Percentiles rank a stretch among this genome's conserved stretches.
Evolutionary conservation across 2,888 invertebrate genomes (phyloP).

Genomic region (Tachina grossa): DNA sequence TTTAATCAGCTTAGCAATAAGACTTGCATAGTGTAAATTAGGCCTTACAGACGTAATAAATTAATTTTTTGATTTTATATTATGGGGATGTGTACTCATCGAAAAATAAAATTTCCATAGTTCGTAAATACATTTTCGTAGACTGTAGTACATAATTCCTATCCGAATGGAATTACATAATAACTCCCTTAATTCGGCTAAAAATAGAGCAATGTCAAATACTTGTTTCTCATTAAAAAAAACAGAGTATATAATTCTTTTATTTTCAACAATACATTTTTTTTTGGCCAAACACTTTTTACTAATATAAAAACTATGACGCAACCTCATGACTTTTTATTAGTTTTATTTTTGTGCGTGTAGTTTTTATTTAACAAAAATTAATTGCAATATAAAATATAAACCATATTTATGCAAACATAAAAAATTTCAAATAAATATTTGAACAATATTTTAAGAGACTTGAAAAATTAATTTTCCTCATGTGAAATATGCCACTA

Average conservation of each 20-base stretch:
- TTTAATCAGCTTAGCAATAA: too few relatives aligned
- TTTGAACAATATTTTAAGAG: background rate
- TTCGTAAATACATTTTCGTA: too few relatives aligned
- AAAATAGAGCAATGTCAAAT: too few relatives aligned
- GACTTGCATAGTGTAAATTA: too few relatives aligned
- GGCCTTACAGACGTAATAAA: too few relatives aligned
- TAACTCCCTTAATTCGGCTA: too few relatives aligned
- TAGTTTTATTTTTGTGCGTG: constrained; percentile 51
- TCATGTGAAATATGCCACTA: background rate
- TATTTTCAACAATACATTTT: constrained; percentile 9
- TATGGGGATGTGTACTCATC: too few relatives aligned
- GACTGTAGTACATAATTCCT: too few relatives aligned
- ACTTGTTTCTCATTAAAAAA: background rate
- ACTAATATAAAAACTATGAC: constrained; percentile 39
- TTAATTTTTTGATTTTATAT: too few relatives aligned
- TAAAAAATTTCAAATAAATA: background rate
- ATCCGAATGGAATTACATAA: too few relatives aligned
- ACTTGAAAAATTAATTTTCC: background rate
- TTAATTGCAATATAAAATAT: constrained; percentile 21
- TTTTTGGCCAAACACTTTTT: constrained; percentile 17
- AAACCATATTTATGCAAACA: constrained; percentile 25
- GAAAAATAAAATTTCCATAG: too few relatives aligned
- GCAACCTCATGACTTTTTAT: constrained; percentile 75
- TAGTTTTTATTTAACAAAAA: constrained; percentile 11
- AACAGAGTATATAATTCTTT: background rate